phyloP scores from a whole-genome alignment of 2,113 vertebrate genomes.

The Myrmecophaga tridactyla region DNA sequence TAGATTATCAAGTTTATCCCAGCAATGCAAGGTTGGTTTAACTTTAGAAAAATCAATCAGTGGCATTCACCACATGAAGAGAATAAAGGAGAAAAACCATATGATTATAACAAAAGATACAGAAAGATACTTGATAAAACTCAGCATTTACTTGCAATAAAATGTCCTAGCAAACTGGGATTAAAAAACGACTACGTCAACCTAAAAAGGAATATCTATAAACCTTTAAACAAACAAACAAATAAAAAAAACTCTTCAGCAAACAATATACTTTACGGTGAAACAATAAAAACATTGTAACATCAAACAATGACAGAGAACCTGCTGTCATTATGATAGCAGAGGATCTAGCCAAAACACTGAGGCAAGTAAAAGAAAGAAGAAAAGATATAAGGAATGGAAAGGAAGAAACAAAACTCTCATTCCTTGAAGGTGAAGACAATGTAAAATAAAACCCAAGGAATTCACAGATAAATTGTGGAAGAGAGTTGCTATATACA shows the following conservation, averaged over 20 bases:
- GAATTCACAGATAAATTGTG: background rate
- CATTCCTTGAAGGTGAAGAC: background rate
- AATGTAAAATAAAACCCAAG: background rate
- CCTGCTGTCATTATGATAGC: background rate
- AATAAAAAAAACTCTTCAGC: background rate
- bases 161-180: background rate
- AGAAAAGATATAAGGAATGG: background rate
- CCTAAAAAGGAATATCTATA: background rate
- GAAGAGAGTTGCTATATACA: background rate
- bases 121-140: constrained; percentile 20
- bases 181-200: background rate
- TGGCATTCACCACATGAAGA: background rate
- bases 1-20: background rate
- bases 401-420: background rate
- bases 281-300: constrained; percentile 15
- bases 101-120: background rate
- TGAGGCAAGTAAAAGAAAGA: background rate
- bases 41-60: background rate
- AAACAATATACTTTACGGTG: background rate
- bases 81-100: background rate
- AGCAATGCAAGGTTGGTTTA: background rate
- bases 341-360: background rate
- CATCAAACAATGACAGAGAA: background rate
- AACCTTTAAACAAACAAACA: background rate
- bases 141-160: background rate